These are phyloP conservation scores for Asarcornis scutulata DNA, from an alignment of 2,113 vertebrate species.

Conservation along the genomic window DNA sequence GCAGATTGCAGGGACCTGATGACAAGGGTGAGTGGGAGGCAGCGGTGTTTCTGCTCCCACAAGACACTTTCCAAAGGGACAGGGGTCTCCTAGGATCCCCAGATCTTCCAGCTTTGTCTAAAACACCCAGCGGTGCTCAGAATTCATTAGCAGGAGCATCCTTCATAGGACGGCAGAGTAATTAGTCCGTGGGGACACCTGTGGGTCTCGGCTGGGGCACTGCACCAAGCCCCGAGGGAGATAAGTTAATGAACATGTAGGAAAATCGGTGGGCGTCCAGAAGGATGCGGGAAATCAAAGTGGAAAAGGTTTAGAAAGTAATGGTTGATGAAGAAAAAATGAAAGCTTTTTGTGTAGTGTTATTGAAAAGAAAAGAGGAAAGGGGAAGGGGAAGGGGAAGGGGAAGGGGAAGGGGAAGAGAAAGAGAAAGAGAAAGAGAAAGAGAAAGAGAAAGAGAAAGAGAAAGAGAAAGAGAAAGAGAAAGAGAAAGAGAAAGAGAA, in stretches of 20 bases:
- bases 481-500: too few species aligned
- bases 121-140: background rate
- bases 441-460: too few species aligned
- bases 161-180: background rate
- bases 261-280: background rate
- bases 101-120: background rate
- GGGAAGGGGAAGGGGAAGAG: too few species aligned
- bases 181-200: background rate
- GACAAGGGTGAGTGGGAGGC: background rate
- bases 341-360: background rate
- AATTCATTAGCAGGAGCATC: background rate
- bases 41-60: background rate
- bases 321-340: background rate
- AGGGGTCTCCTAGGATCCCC: background rate
- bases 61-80: background rate
- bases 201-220: background rate
- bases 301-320: background rate
- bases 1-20: background rate
- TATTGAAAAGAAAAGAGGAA: background rate
- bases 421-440: too few species aligned
- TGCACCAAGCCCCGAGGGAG: background rate
- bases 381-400: too few species aligned
- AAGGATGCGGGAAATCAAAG: background rate
- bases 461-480: too few species aligned
- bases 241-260: accelerated